Conservation (phyloP, 2,797 vertebrate species). For the Liasis olivaceus region DNA sequence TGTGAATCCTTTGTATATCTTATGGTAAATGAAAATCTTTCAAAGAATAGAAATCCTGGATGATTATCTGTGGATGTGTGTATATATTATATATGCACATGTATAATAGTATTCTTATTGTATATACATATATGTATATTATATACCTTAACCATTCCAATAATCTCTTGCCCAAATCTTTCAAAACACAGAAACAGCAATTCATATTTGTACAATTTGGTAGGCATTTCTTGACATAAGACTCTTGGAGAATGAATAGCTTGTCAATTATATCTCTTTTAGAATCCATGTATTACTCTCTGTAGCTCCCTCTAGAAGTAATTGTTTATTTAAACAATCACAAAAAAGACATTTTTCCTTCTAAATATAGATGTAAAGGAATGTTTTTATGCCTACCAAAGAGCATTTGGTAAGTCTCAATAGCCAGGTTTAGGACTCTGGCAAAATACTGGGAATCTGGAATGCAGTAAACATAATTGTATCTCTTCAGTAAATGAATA, state of each 20-base stretch:
- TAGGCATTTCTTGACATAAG: not conserved
- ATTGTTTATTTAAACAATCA: constrained; percentile 16
- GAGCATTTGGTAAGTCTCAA: constrained; percentile 58
- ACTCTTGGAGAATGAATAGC: not conserved
- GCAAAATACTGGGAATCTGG: constrained; percentile 45
- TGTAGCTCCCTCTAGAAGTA: not conserved
- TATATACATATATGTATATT: not conserved
- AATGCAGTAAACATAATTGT: constrained; percentile 33
- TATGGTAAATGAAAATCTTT: not conserved
- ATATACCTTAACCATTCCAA: not conserved
- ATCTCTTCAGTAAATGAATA: constrained; percentile 28
- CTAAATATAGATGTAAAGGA: constrained; percentile 40
- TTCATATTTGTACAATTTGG: not conserved
- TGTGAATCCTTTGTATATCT: not conserved
- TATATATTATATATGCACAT: too few relatives aligned
- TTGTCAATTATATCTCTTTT: not conserved
- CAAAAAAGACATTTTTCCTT: constrained; percentile 29
- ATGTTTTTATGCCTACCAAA: constrained; percentile 55
- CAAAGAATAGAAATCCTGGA: not conserved
- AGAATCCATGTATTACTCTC: not conserved
- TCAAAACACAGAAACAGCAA: not conserved
- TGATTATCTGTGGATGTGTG: not conserved
- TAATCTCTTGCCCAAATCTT: not conserved
- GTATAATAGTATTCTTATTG: too few relatives aligned
- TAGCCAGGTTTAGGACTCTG: constrained; percentile 60